Conservation (phyloP, 2,113 vertebrate genomes). For the Casuarius casuarius region DNA sequence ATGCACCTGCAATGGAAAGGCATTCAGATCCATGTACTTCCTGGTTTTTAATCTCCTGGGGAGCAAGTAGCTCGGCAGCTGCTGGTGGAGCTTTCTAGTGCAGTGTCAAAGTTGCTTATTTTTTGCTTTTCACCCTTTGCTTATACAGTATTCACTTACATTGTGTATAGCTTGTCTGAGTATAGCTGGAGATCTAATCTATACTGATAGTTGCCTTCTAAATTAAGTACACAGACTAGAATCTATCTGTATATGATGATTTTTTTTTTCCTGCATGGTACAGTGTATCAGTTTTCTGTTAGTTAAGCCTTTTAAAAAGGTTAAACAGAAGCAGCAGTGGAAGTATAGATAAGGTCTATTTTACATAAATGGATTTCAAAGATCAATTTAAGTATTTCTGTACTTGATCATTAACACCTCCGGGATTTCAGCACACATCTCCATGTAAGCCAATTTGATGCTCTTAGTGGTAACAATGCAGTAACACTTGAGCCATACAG, state of each 20-base stretch:
- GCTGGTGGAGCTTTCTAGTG: not conserved
- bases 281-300: not conserved
- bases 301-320: not conserved
- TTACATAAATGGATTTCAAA: not conserved
- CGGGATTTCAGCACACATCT: not conserved
- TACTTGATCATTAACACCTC: not conserved
- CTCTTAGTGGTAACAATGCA: not conserved
- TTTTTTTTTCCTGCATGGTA: not conserved
- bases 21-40: not conserved
- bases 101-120: not conserved
- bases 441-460: accelerated
- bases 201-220: not conserved
- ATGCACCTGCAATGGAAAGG: not conserved
- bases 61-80: not conserved
- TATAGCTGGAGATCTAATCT: not conserved
- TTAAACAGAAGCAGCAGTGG: not conserved
- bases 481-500: not conserved
- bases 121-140: not conserved
- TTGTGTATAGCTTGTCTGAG: not conserved
- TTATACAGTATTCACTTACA: not conserved
- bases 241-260: not conserved
- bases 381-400: not conserved
- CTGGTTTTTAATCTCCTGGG: not conserved
- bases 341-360: not conserved
- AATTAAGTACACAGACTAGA: not conserved